These are phyloP conservation scores for Shargacucullia verbasci DNA, from an alignment of 2,888 invertebrate genomes.

Conservation along the genomic window DNA sequence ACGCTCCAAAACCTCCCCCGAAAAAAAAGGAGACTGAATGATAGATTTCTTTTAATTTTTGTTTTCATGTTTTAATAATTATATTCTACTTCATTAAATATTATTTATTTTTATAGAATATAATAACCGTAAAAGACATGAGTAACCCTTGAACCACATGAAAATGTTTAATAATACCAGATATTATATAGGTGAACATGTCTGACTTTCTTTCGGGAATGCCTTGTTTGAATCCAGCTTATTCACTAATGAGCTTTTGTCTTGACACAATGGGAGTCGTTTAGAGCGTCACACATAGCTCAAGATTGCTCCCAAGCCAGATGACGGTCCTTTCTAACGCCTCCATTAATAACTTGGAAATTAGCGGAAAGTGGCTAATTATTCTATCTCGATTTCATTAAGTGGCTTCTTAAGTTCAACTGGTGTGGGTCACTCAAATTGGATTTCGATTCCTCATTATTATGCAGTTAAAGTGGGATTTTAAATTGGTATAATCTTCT, in stretches of 20 bases:
- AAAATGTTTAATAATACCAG: constrained; percentile 1
- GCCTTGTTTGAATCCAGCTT: constrained; percentile 57
- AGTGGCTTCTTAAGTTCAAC: constrained; percentile 64
- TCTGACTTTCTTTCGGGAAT: constrained; percentile 14
- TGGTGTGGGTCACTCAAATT: constrained; percentile 66
- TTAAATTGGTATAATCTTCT: constrained; percentile 43
- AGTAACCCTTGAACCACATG: not conserved
- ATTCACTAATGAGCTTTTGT: constrained; percentile 69
- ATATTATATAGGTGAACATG: constrained; percentile 6
- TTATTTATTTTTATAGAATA: too few relatives aligned
- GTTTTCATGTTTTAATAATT: too few relatives aligned
- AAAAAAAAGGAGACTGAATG: constrained; percentile 43
- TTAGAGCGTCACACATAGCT: constrained; percentile 54
- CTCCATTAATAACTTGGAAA: constrained; percentile 86
- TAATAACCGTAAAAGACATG: too few relatives aligned
- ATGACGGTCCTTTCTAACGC: constrained; percentile 81
- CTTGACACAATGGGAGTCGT: constrained; percentile 62
- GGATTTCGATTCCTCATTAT: constrained; percentile 61
- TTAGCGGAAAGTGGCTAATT: constrained; percentile 83
- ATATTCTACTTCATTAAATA: too few relatives aligned
- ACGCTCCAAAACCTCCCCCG: constrained; percentile 52
- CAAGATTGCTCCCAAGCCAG: constrained; percentile 67
- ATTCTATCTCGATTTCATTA: constrained; percentile 83
- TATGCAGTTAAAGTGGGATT: constrained; percentile 54
- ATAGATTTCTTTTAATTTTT: not conserved